phyloP scores from a whole-genome alignment of 1,140 invertebrate species.

The Drosophila sechellia region DNA sequence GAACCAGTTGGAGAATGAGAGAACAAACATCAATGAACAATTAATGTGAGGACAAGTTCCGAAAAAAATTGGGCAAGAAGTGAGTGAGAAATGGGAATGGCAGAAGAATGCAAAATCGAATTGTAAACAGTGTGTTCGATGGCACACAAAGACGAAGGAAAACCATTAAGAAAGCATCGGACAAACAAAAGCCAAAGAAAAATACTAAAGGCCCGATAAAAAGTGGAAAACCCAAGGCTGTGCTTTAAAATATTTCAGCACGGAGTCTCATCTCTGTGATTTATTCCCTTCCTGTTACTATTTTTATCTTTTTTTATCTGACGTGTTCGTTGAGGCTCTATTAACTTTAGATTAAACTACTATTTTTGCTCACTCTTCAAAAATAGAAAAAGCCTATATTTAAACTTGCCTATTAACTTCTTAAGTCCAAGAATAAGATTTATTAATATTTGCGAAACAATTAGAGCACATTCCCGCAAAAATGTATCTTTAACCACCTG shows the following conservation, averaged over 20 bases:
- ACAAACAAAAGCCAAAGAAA: constrained; percentile 30
- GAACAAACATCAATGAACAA: constrained; percentile 45
- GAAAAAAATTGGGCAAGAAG: constrained; percentile 5
- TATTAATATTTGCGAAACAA: not conserved
- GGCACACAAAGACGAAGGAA: constrained; percentile 42
- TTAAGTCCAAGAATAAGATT: no score
- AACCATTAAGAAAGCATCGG: constrained; percentile 35
- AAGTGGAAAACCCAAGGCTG: constrained; percentile 1
- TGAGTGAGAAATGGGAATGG: constrained; percentile 36
- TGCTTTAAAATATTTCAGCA: constrained; percentile 1
- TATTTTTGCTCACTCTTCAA: not conserved
- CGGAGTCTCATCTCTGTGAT: not conserved
- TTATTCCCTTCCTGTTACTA: constrained; percentile 1
- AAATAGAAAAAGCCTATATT: not conserved
- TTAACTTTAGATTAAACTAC: not conserved
- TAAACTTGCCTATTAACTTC: not conserved
- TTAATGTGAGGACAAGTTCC: constrained; percentile 43
- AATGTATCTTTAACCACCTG: not conserved
- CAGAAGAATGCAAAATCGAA: constrained; percentile 52
- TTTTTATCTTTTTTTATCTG: not conserved
- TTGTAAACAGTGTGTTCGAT: constrained; percentile 50
- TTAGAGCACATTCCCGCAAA: not conserved
- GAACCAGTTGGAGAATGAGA: constrained; percentile 22
- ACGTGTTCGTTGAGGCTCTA: not conserved
- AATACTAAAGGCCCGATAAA: constrained; percentile 16